Evolutionary conservation across 2,888 invertebrate species (phyloP), one percentile per base, ranked within the genome.

Genomic region (Mimas tiliae): DNA sequence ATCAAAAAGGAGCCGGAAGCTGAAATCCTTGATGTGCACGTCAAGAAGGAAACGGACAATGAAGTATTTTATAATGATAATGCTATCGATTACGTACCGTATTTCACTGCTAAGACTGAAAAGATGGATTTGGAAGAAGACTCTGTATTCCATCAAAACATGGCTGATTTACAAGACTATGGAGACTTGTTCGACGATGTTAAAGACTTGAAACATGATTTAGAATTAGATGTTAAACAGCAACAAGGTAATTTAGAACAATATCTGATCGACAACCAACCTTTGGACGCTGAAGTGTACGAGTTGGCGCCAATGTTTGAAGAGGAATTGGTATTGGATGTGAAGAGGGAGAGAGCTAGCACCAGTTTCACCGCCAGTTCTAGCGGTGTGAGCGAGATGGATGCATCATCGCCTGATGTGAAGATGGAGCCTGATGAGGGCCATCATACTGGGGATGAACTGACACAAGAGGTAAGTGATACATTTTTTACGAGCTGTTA

Each of bases 121-220:
- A 88, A 85, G 66, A 77, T 86, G 71, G 88, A 87, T 69, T 82
- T 75, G 74, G 94, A 78, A 47, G 94, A 84, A 74, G 82, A 88
- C 67, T 94, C 95, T 0, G 94, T 95, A 0, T 90, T 91, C 75
- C 93, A 94, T 62, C 95, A 95, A 72, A 95, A 95, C 72, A 75
- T 95, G 70, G 94, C 95, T 0, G 95, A 95, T 81, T 78, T 95
- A 12, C 89, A 90, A 69, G 95, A 95, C 70, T 95, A 94, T 70
- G 93, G 86, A 3, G 93, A 94, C 52, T 70, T 88, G 14, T 85
- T 87, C 6, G 85, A 89, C 38, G 91, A 90, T 34, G 81, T 86
- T 0, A 91, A 90, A 64, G 89, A 88, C 38, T 71, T 93, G 38
- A 84, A 84, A 72, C 91, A 73, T 76, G 93, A 88, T 77, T 81